A percentile compares a stretch with the other conserved stretches of the same genome.
Evolutionary conservation across 2,888 invertebrate genomes (phyloP).

Genomic region (Cephus nigrinus): DNA sequence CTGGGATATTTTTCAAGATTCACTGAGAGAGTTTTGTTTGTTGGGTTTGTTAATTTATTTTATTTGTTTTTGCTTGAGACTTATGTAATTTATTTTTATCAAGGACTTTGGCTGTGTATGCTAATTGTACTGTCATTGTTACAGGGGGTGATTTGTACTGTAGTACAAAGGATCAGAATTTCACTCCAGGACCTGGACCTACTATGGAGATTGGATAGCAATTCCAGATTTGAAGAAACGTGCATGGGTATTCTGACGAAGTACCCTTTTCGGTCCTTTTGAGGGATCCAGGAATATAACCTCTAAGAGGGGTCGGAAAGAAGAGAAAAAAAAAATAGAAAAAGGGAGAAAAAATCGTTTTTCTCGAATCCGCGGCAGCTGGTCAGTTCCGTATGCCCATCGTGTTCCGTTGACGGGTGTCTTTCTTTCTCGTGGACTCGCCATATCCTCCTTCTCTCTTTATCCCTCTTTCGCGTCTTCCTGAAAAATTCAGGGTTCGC

Average conservation of each 20-base stretch:
- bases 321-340: background rate
- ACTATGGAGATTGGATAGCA: background rate
- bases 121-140: background rate
- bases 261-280: background rate
- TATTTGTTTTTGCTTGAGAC: background rate
- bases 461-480: conserved; percentile 5
- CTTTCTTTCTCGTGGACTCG: background rate
- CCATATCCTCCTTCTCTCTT: conserved; percentile 1
- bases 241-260: background rate
- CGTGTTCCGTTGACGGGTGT: background rate
- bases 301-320: background rate
- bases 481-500: conserved; percentile 15
- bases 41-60: background rate
- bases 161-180: background rate
- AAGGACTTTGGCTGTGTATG: background rate
- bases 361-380: background rate
- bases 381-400: background rate
- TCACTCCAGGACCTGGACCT: background rate
- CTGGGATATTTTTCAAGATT: background rate
- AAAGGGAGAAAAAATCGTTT: background rate
- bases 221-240: background rate
- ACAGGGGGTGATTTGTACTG: background rate
- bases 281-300: background rate
- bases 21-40: background rate
- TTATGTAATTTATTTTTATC: background rate